A percentile compares a stretch with the other conserved stretches of the same genome.
Conservation (phyloP, 2,888 invertebrate species). For the Sarcophaga rosellei region DNA sequence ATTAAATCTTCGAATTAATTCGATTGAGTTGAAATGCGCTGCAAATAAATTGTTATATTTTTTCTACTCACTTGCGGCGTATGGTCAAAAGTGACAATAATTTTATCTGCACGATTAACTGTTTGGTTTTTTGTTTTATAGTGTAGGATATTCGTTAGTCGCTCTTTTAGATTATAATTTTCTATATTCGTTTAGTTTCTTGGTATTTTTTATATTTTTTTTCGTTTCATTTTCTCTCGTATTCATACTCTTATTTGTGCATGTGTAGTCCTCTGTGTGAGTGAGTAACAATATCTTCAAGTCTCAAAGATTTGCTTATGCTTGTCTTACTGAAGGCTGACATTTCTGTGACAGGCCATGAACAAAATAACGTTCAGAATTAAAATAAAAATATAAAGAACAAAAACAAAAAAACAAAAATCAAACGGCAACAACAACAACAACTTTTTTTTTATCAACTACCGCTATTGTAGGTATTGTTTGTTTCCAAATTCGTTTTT, state of each 20-base stretch:
- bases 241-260: neutral
- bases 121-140: too few relatives aligned
- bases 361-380: conserved; percentile 69
- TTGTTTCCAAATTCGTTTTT: neutral
- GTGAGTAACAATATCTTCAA: conserved; percentile 52
- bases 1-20: too few relatives aligned
- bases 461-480: conserved; percentile 22
- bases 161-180: neutral
- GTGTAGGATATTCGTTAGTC: too few relatives aligned
- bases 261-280: conserved; percentile 10
- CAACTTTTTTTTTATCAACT: conserved; percentile 41
- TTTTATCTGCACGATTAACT: too few relatives aligned
- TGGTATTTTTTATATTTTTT: conserved; percentile 63
- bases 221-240: conserved; percentile 7
- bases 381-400: conserved; percentile 70
- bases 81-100: too few relatives aligned
- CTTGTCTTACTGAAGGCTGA: conserved; percentile 74
- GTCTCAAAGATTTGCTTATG: conserved; percentile 69
- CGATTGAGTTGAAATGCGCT: too few relatives aligned
- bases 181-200: neutral
- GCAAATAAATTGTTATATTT: too few relatives aligned
- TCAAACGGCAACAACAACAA: conserved; percentile 42
- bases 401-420: conserved; percentile 68
- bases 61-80: too few relatives aligned
- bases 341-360: conserved; percentile 78